Evolutionary conservation across 2,113 vertebrate genomes (phyloP), one percentile per base, ranked within the genome.

Genomic region (Eubucco bourcierii): DNA sequence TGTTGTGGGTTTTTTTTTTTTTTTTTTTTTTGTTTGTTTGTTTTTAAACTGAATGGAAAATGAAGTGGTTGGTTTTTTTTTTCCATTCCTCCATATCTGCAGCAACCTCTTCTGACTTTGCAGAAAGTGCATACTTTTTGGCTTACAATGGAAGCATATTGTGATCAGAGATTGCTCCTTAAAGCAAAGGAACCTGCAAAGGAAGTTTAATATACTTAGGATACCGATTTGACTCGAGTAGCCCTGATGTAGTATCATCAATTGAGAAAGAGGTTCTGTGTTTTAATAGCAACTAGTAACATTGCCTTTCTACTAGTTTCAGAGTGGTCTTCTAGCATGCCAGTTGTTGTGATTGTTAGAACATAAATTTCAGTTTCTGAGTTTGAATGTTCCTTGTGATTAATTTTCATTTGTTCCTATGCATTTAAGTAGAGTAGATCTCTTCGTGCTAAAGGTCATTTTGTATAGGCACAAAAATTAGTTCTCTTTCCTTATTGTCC

Each of bases 1-100:
- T n/a, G n/a, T n/a, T n/a, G 2, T n/a, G 61, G 6, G 1, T 6
- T 7, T 84, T 33, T 7, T 0, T 17, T 18, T 37, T 7, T 7
- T 37, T 37, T 37, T 37, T 37, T 37, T 37, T 37, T 37, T 37
- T 37, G 7, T 37, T 9, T 9, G 24, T 72, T 5, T 24, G 44
- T 80, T 58, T 81, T 19, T 31, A 9, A 59, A 44, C 12, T 9
- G 2, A 0, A 28, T 75, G 44, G 17, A 72, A 81, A 87, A n/a
- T 24, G 28, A 64, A 63, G 28, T 78, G 8, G n/a, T n/a, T n/a
- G n/a, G n/a, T n/a, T n/a, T n/a, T n/a, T 55, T 44, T 16, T 80
- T 93, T 90, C 8, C 10, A 23, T 4, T 80, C 27, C 21, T 91
- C 17, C 82, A 77, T 24, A 52, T 61, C 33, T 18, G 25, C 56